Conservation (phyloP, 2,888 invertebrate genomes). For the Euzophera pinguis region DNA sequence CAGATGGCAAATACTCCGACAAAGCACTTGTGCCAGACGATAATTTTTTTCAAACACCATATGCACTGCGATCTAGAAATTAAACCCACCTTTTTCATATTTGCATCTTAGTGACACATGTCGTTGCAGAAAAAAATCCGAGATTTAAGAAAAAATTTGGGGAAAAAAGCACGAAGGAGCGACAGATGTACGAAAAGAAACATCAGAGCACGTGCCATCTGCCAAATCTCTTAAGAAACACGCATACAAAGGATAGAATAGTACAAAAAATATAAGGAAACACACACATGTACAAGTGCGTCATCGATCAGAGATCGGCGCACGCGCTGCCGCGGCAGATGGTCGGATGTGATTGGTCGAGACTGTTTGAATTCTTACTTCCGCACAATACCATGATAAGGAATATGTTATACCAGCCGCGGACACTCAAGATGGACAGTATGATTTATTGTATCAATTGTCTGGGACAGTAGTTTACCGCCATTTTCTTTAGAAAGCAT, state of each 20-base stretch:
- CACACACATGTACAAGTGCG: constrained; percentile 45
- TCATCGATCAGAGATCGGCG: constrained; percentile 66
- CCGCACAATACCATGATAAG: constrained; percentile 70
- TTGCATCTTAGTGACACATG: constrained; percentile 76
- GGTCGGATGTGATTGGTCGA: constrained; percentile 65
- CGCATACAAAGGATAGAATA: constrained; percentile 49
- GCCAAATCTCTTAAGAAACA: constrained; percentile 72
- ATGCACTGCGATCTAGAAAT: constrained; percentile 56
- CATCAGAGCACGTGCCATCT: constrained; percentile 75
- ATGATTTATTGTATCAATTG: constrained; percentile 46
- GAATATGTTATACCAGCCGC: constrained; percentile 48
- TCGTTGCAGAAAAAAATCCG: constrained; percentile 45
- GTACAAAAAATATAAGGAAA: constrained; percentile 47
- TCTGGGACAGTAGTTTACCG: constrained; percentile 24
- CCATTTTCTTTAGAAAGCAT: constrained; percentile 36
- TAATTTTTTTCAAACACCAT: constrained; percentile 70
- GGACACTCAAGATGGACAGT: constrained; percentile 32
- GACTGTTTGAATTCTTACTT: constrained; percentile 65
- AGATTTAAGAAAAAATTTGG: constrained; percentile 46
- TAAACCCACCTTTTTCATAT: constrained; percentile 66
- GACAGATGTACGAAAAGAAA: constrained; percentile 74
- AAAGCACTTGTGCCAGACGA: constrained; percentile 68
- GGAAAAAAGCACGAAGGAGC: constrained; percentile 59
- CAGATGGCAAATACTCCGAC: constrained; percentile 59
- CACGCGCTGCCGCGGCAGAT: constrained; percentile 74